Evolutionary conservation across 2,888 invertebrate species (phyloP).

Genomic region (Caenorhabditis wallacei): DNA sequence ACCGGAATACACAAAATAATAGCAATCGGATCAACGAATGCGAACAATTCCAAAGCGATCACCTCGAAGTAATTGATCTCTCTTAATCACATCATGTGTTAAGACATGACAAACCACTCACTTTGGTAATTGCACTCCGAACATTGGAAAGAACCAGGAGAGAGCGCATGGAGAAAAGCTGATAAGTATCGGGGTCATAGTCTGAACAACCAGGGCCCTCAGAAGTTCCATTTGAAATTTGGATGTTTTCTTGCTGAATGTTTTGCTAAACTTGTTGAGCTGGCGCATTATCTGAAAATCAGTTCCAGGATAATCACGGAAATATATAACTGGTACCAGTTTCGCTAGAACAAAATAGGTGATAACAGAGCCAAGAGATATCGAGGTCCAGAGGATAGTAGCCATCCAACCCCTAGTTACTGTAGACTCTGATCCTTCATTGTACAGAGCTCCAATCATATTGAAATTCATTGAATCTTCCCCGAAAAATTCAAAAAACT

Average conservation of each 20-base stretch:
- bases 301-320: too few species aligned
- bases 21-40: conserved; percentile 39
- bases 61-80: conserved; percentile 19
- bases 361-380: not conserved
- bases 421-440: not conserved
- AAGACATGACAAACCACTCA: not conserved
- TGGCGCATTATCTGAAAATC: not conserved
- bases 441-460: conserved; percentile 1
- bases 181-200: conserved; percentile 20
- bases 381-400: not conserved
- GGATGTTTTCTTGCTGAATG: not conserved
- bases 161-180: conserved; percentile 22
- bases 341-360: not conserved
- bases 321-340: not conserved
- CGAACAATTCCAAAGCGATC: conserved; percentile 16
- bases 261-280: not conserved
- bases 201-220: conserved; percentile 23
- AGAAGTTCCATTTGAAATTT: conserved; percentile 20
- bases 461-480: not conserved
- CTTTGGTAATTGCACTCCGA: conserved; percentile 8
- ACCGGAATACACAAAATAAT: conserved; percentile 25
- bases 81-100: not conserved
- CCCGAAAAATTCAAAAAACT: not conserved
- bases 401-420: not conserved
- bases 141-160: conserved; percentile 14